Evolutionary conservation across 2,113 vertebrate species (phyloP).

Genomic region (Triplophysa dalaica): DNA sequence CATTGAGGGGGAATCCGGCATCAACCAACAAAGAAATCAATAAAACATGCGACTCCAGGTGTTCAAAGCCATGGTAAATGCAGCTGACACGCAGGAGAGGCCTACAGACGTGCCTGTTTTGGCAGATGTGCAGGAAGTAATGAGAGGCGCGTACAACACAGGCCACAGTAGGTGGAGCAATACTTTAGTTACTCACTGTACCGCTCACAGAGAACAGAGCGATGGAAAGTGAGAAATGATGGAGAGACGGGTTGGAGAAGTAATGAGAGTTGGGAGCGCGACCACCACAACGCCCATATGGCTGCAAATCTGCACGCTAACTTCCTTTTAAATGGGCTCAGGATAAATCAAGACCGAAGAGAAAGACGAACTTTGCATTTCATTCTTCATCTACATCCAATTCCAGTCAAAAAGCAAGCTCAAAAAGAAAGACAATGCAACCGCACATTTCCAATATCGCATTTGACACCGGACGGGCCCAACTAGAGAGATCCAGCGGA

Average conservation of each 20-base stretch:
- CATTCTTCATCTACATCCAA: conserved; percentile 1
- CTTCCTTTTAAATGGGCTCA: neutral
- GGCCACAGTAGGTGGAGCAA: conserved; percentile 41
- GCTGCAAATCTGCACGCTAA: conserved; percentile 5
- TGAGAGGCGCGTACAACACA: conserved; percentile 44
- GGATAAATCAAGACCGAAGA: neutral
- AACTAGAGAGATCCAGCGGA: conserved; percentile 28
- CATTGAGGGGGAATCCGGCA: conserved; percentile 66
- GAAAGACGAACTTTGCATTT: neutral
- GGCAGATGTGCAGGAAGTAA: conserved; percentile 55
- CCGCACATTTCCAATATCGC: conserved; percentile 24
- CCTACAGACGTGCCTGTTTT: conserved; percentile 62
- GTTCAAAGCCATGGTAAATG: conserved; percentile 78
- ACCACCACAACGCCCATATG: neutral
- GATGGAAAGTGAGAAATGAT: conserved; percentile 6
- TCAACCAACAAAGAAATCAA: conserved; percentile 76
- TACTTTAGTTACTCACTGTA: conserved; percentile 19
- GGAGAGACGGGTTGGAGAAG: conserved; percentile 35
- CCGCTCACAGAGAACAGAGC: conserved; percentile 28
- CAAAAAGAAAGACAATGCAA: conserved; percentile 16
- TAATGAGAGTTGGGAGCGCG: conserved; percentile 42
- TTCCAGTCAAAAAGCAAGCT: conserved; percentile 1
- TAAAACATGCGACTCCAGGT: conserved; percentile 71
- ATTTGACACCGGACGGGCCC: conserved; percentile 31
- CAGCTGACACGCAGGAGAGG: conserved; percentile 65